Evolutionary conservation across 2,888 invertebrate genomes (phyloP).

Genomic region (Pasiphila rectangulata): DNA sequence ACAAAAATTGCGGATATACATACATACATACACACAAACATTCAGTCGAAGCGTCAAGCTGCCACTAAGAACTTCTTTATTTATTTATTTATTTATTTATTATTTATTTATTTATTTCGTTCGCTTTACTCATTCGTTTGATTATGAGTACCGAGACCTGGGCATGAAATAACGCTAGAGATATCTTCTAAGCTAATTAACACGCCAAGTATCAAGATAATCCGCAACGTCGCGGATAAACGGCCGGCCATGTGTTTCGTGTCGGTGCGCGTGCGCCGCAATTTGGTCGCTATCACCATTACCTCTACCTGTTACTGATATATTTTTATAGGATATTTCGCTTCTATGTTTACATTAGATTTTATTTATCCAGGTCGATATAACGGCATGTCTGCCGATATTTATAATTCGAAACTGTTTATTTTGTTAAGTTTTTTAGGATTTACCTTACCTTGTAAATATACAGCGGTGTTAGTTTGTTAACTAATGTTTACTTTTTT

Average conservation of each 20-base stretch:
- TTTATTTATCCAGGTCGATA: slow-evolving; percentile 34
- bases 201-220: slow-evolving; percentile 40
- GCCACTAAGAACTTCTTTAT: too few relatives aligned
- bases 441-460: slow-evolving; percentile 16
- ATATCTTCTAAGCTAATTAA: not conserved
- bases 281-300: slow-evolving; percentile 63
- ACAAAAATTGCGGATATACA: too few relatives aligned
- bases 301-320: slow-evolving; percentile 61
- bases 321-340: slow-evolving; percentile 65
- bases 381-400: slow-evolving; percentile 30
- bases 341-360: slow-evolving; percentile 35
- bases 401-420: slow-evolving; percentile 20
- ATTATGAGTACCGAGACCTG: too few relatives aligned
- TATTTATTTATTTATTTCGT: too few relatives aligned
- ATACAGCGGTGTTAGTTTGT: too few relatives aligned
- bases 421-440: slow-evolving; percentile 12
- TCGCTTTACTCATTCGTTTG: too few relatives aligned
- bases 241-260: slow-evolving; percentile 66
- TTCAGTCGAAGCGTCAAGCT: too few relatives aligned
- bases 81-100: too few relatives aligned
- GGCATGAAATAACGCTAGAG: too few relatives aligned
- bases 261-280: slow-evolving; percentile 64
- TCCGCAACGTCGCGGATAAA: slow-evolving; percentile 37
- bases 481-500: too few relatives aligned
- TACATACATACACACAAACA: too few relatives aligned